Evolutionary conservation across 2,888 invertebrate genomes (phyloP), one percentile per base, ranked within the genome.

Genomic region (Scaptomyza parva): DNA sequence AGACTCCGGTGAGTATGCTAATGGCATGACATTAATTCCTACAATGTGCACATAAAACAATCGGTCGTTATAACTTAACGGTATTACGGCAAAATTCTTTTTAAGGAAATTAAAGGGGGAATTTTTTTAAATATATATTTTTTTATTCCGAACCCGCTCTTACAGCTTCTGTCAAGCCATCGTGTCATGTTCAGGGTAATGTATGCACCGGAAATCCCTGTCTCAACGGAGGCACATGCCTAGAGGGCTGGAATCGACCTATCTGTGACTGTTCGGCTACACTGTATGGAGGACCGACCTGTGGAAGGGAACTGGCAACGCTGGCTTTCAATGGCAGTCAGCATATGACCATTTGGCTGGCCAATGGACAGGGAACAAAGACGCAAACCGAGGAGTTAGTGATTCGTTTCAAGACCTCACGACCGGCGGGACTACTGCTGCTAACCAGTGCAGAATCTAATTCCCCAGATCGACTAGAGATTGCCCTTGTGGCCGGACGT

Each of bases 241-340:
- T 95, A 4, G 98, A 98, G 91, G 99, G 99, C 0, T 99, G 98
- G 98, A 98, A 98, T 92, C 93, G 98, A 64, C 96, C 96, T 78
- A 94, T 97, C 53, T 99, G 99, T 90, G 98, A 99, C 91, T 99
- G 99, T 91, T 95, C 97, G 9, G 94, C 94, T 33, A 98, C 98
- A 0, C 94, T 95, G 70, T 98, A 95, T 89, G 96, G 96, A 0
- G 99, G 98, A 26, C 96, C 97, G 0, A 97, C 97, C 11, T 99
- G 99, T 92, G 97, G 97, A 71, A 93, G 96, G 92, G 98, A 97
- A 90, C 96, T 98, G 0, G 95, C 97, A 7, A 97, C 97, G 2
- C 93, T 98, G 68, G 95, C 94, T 86, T 95, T 98, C 88, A 97
- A 98, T 89, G 98, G 97, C 35, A 95, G 96, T 22, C 97, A 98